phyloP scores from a whole-genome alignment of 2,888 invertebrate species.

The Caenorhabditis sp. region DNA sequence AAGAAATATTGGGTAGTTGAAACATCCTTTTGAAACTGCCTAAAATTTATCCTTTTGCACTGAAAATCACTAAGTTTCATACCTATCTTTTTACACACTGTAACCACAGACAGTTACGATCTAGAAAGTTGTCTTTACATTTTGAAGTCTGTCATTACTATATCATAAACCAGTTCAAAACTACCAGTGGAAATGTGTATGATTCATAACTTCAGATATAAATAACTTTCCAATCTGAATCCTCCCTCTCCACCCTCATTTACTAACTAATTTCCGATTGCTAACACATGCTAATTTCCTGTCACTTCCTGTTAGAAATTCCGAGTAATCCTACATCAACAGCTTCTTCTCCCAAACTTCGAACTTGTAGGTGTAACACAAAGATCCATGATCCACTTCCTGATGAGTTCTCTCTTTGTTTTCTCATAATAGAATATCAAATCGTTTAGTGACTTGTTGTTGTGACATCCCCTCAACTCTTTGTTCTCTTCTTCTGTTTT shows the following conservation, averaged over 20 bases:
- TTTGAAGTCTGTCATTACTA: too few relatives aligned
- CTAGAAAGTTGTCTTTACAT: too few relatives aligned
- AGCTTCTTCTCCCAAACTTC: background rate
- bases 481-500: constrained; percentile 1
- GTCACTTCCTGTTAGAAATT: background rate
- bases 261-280: constrained; percentile 1
- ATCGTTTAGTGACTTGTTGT: constrained; percentile 48
- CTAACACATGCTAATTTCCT: constrained; percentile 3
- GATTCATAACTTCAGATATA: background rate
- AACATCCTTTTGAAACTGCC: too few relatives aligned
- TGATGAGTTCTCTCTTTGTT: constrained; percentile 23
- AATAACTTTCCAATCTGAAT: background rate
- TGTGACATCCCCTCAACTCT: constrained; percentile 28
- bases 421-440: constrained; percentile 49
- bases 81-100: too few relatives aligned
- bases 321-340: background rate
- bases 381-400: constrained; percentile 28
- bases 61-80: too few relatives aligned
- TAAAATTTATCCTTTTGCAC: too few relatives aligned
- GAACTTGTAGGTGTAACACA: background rate
- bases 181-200: too few relatives aligned
- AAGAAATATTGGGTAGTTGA: too few relatives aligned
- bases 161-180: too few relatives aligned
- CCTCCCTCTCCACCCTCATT: background rate
- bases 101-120: too few relatives aligned